Evolutionary conservation across 2,797 vertebrate genomes (phyloP).

Genomic region (Telmatherina bonti): DNA sequence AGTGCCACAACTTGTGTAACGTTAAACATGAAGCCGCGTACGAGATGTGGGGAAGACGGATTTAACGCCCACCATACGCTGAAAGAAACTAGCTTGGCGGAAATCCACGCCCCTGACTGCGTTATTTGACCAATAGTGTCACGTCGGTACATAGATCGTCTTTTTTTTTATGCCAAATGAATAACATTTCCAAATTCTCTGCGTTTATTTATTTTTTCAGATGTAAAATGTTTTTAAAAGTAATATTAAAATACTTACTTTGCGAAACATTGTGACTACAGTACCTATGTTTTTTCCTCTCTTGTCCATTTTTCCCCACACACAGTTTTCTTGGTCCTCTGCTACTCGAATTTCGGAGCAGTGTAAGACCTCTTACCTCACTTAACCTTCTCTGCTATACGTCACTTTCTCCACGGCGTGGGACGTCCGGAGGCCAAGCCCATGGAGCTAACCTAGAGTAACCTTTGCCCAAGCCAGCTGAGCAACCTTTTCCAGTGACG

Average conservation of each 20-base stretch:
- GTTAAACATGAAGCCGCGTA: slow-evolving; percentile 58
- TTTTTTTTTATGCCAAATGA: not conserved
- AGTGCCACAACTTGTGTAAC: slow-evolving; percentile 51
- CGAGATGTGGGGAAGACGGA: slow-evolving; percentile 36
- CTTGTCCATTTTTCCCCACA: not conserved
- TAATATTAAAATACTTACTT: not conserved
- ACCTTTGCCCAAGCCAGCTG: slow-evolving; percentile 55
- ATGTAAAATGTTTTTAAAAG: not conserved
- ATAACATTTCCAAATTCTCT: not conserved
- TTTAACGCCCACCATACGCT: slow-evolving; percentile 71
- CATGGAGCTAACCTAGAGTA: slow-evolving; percentile 64
- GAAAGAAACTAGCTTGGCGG: slow-evolving; percentile 54
- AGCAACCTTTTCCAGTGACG: slow-evolving; percentile 25
- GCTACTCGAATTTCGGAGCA: not conserved
- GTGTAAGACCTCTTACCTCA: slow-evolving; percentile 2
- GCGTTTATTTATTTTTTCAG: no score
- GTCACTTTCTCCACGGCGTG: slow-evolving; percentile 31
- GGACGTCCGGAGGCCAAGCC: slow-evolving; percentile 34
- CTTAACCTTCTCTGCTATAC: slow-evolving; percentile 10
- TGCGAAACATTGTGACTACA: not conserved
- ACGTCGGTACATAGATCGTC: slow-evolving; percentile 51
- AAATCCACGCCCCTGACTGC: slow-evolving; percentile 59
- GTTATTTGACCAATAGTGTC: slow-evolving; percentile 42
- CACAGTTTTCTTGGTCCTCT: not conserved
- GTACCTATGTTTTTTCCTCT: no score